Percentiles rank a stretch among this genome's conserved stretches.
These are phyloP conservation scores for Typhlichthys eigenmanni DNA, from an alignment of 2,797 vertebrate species.

Conservation along the genomic window DNA sequence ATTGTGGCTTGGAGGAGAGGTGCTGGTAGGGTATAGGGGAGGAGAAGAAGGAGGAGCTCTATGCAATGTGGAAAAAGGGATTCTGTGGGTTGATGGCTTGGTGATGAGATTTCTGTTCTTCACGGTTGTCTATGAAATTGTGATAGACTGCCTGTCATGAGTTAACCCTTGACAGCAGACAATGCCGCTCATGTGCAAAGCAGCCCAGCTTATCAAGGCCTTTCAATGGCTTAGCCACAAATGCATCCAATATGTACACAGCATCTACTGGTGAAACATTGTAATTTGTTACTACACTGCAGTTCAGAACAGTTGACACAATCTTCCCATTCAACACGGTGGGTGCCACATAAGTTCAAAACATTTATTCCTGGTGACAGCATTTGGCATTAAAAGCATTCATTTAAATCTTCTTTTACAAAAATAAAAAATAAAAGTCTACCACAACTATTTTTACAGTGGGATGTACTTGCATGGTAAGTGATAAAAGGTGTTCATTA, in stretches of 20 bases:
- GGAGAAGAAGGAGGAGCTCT: conserved; percentile 21
- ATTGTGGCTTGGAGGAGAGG: conserved; percentile 37
- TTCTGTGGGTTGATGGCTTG: conserved; percentile 30
- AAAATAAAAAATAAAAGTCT: background rate
- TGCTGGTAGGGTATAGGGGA: conserved; percentile 12
- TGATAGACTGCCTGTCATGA: conserved; percentile 44
- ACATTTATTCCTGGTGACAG: conserved; percentile 11
- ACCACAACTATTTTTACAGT: background rate
- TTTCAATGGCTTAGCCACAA: conserved; percentile 42
- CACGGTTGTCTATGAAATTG: conserved; percentile 48
- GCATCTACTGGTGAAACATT: conserved; percentile 38
- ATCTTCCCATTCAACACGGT: conserved; percentile 14
- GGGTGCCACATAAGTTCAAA: conserved; percentile 22
- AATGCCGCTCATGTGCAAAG: conserved; percentile 49
- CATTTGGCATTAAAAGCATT: background rate
- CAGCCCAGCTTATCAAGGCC: conserved; percentile 35
- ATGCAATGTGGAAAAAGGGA: conserved; percentile 18
- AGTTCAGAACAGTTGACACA: conserved; percentile 26
- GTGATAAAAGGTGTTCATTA: conserved; percentile 3
- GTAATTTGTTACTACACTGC: conserved; percentile 40
- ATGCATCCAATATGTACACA: conserved; percentile 38
- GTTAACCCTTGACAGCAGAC: conserved; percentile 50
- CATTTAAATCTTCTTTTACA: background rate
- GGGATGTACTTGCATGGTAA: background rate
- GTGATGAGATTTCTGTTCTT: conserved; percentile 51